phyloP scores from a whole-genome alignment of 2,113 vertebrate genomes.

The Nothoprocta pentlandii region DNA sequence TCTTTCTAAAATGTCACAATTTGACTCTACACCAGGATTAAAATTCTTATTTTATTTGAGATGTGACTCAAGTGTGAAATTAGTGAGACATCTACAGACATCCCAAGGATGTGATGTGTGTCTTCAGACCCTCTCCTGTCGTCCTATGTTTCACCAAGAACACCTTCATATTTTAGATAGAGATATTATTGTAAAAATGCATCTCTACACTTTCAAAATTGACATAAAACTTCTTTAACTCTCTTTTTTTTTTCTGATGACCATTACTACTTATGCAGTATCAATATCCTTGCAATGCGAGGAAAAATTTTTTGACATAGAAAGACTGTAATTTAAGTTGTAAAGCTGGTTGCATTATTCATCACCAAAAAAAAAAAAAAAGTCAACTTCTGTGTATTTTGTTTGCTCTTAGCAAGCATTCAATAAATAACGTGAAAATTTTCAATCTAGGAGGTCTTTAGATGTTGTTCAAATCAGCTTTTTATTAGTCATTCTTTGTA shows the following conservation, averaged over 20 bases:
- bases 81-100: background rate
- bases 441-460: background rate
- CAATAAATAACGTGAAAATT: background rate
- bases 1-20: background rate
- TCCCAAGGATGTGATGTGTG: background rate
- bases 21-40: background rate
- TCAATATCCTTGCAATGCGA: background rate
- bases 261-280: background rate
- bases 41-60: background rate
- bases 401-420: background rate
- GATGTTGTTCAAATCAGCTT: background rate
- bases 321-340: background rate
- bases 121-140: background rate
- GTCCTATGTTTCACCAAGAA: background rate
- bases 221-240: background rate
- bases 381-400: background rate
- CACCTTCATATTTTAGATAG: background rate
- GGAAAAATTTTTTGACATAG: background rate
- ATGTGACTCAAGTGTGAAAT: background rate
- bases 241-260: background rate
- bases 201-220: background rate
- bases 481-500: background rate
- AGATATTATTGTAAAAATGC: background rate
- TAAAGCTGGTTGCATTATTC: background rate
- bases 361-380: no score